These are phyloP conservation scores for Drosophila leonis DNA, from an alignment of 2,888 invertebrate species.

Conservation along the genomic window DNA sequence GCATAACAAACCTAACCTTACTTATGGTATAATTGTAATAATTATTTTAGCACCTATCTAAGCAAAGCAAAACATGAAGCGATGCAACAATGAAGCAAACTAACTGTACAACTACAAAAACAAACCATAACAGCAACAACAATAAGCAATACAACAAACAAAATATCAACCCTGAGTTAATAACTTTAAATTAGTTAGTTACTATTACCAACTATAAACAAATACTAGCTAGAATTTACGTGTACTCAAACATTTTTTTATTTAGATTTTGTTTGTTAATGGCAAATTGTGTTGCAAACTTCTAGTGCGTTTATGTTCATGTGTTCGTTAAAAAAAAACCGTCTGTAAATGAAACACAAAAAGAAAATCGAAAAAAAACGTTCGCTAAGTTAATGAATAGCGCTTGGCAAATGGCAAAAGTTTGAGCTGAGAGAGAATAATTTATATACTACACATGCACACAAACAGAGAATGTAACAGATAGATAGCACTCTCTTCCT, in stretches of 20 bases:
- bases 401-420: conserved; percentile 59
- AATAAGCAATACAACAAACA: conserved; percentile 63
- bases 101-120: conserved; percentile 40
- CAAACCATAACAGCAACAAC: conserved; percentile 43
- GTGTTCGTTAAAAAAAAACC: conserved; percentile 40
- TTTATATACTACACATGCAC: conserved; percentile 19
- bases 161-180: conserved; percentile 64
- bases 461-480: conserved; percentile 7
- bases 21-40: conserved; percentile 54
- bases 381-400: conserved; percentile 35
- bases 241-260: conserved; percentile 36
- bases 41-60: conserved; percentile 68
- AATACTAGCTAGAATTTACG: conserved; percentile 30
- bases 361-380: conserved; percentile 14
- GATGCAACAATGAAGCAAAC: conserved; percentile 43
- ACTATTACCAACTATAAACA: conserved; percentile 38
- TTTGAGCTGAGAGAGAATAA: conserved; percentile 43
- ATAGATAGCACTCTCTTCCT: not conserved
- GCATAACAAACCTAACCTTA: conserved; percentile 45
- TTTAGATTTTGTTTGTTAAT: conserved; percentile 23
- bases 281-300: conserved; percentile 45
- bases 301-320: conserved; percentile 49
- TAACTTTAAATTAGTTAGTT: conserved; percentile 54
- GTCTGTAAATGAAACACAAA: conserved; percentile 14
- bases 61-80: conserved; percentile 42